Percentiles rank a stretch among this genome's conserved stretches.
phyloP scores from a whole-genome alignment of 2,888 invertebrate species.

The Platerodrilus igneus region DNA sequence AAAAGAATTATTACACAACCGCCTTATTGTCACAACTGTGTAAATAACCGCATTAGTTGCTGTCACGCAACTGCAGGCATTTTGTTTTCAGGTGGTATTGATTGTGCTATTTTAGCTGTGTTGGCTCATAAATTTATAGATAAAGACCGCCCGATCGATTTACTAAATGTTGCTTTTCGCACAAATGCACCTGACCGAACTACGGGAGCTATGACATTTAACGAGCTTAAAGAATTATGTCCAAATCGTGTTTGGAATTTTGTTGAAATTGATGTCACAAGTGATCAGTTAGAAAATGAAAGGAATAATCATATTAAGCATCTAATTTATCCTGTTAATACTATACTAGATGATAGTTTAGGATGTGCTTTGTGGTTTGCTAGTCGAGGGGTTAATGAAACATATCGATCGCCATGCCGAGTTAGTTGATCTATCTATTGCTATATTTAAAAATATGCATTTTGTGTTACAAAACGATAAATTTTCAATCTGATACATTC shows the following conservation, averaged over 20 bases:
- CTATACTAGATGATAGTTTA: constrained; percentile 92
- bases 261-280: constrained; percentile 70
- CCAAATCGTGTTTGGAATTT: constrained; percentile 79
- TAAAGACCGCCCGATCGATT: constrained; percentile 69
- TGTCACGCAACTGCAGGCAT: constrained; percentile 53
- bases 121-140: constrained; percentile 69
- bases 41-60: constrained; percentile 41
- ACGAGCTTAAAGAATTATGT: constrained; percentile 64
- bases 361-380: constrained; percentile 98
- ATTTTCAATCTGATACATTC: too few relatives aligned
- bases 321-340: constrained; percentile 78
- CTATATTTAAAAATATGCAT: too few relatives aligned
- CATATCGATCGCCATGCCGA: constrained; percentile 58
- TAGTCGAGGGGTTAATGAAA: constrained; percentile 61
- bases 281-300: constrained; percentile 57
- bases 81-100: constrained; percentile 94
- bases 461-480: too few relatives aligned
- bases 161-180: constrained; percentile 92
- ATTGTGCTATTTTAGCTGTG: constrained; percentile 86
- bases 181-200: constrained; percentile 72
- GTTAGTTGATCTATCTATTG: constrained; percentile 47
- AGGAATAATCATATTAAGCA: constrained; percentile 62
- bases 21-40: constrained; percentile 58
- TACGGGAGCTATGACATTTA: constrained; percentile 67
- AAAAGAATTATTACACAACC: constrained; percentile 59